Percentiles rank a stretch among this genome's conserved stretches.
Conservation (phyloP, 2,113 vertebrate species). For the Probosciger aterrimus region DNA sequence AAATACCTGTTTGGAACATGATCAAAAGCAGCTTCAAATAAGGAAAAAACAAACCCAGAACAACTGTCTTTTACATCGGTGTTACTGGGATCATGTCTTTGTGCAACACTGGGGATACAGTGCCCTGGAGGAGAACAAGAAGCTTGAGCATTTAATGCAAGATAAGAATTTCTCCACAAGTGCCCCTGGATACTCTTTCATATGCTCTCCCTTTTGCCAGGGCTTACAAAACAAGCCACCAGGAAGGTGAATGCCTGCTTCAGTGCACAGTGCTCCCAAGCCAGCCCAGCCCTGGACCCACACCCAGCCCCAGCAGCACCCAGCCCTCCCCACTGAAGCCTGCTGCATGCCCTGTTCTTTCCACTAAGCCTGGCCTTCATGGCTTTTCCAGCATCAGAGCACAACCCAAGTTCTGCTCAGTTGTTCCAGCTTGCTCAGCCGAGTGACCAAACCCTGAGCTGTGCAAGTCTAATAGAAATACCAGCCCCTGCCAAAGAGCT, state of each 20-base stretch:
- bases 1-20: not conserved
- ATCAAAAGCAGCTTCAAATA: not conserved
- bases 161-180: not conserved
- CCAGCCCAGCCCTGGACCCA: not conserved
- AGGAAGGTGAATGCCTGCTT: not conserved
- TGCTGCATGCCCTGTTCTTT: not conserved
- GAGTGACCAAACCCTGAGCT: not conserved
- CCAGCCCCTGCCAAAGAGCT: not conserved
- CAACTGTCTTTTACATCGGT: not conserved
- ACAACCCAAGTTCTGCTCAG: not conserved
- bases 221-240: too few relatives aligned
- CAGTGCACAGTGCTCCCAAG: not conserved
- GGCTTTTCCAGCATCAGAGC: not conserved
- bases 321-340: not conserved
- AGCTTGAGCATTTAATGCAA: accelerated
- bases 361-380: not conserved
- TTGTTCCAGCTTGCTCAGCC: too few relatives aligned
- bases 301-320: not conserved
- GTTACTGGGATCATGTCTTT: too few relatives aligned
- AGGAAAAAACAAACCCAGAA: accelerated
- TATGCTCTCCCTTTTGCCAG: accelerated
- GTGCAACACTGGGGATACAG: too few relatives aligned
- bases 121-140: not conserved
- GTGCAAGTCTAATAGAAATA: not conserved
- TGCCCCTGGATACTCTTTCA: too few relatives aligned